These are phyloP conservation scores for Polydesmus complanatus DNA, from an alignment of 2,888 invertebrate species.

Conservation along the genomic window DNA sequence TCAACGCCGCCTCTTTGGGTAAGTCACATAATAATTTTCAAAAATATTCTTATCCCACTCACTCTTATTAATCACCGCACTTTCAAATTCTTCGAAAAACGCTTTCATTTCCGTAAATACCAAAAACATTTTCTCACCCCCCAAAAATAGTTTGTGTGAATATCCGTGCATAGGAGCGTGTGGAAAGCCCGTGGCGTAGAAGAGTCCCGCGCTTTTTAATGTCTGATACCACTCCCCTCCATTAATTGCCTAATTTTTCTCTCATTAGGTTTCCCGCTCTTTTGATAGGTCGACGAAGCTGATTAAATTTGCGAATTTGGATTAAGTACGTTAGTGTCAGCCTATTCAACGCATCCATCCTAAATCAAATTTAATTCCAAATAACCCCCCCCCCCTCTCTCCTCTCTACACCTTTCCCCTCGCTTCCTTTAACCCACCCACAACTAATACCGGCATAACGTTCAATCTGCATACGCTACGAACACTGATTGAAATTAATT, in stretches of 20 bases:
- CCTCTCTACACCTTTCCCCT: too few relatives aligned
- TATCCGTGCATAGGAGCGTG: not conserved
- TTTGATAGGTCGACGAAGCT: conserved; percentile 24
- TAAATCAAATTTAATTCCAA: conserved; percentile 18
- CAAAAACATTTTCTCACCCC: too few relatives aligned
- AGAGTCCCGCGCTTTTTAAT: not conserved
- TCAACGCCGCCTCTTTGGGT: not conserved
- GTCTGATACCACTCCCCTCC: conserved; percentile 9
- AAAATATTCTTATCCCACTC: too few relatives aligned
- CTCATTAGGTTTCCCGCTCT: conserved; percentile 23
- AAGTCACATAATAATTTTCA: too few relatives aligned
- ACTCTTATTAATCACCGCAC: too few relatives aligned
- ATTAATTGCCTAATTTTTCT: conserved; percentile 5
- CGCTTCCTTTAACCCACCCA: not conserved
- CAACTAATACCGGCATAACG: not conserved
- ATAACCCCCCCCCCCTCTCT: not conserved
- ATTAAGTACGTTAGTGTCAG: conserved; percentile 22
- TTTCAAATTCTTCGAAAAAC: too few relatives aligned
- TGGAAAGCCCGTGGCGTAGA: conserved; percentile 1
- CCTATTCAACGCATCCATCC: conserved; percentile 19
- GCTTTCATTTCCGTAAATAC: too few relatives aligned
- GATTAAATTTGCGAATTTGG: conserved; percentile 25
- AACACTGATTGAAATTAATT: not conserved
- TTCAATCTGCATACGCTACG: not conserved
- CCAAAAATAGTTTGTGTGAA: not conserved